A percentile compares a stretch with the other conserved stretches of the same genome.
Evolutionary conservation across 2,888 invertebrate genomes (phyloP).

Genomic region (Entomobrya multifasciata): DNA sequence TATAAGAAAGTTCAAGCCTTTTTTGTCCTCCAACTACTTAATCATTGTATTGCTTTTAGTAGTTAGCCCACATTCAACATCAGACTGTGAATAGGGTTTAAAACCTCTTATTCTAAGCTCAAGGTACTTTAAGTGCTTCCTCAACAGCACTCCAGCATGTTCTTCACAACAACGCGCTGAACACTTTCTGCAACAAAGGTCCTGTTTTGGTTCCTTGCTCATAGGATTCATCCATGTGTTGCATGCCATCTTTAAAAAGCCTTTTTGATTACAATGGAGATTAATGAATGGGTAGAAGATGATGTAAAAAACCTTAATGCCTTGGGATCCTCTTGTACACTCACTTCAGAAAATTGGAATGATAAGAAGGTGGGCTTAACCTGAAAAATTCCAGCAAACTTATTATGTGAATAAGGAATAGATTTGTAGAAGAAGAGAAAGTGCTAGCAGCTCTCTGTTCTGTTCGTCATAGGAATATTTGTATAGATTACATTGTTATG

Average conservation of each 20-base stretch:
- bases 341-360: conserved; percentile 55
- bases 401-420: too few relatives aligned
- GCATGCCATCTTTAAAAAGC: conserved; percentile 48
- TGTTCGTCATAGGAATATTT: too few relatives aligned
- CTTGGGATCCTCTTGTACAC: not conserved
- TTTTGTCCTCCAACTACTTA: conserved; percentile 4
- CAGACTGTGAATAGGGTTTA: conserved; percentile 22
- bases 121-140: not conserved
- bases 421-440: too few relatives aligned
- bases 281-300: conserved; percentile 58
- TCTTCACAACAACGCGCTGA: conserved; percentile 4
- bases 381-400: too few relatives aligned
- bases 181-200: not conserved
- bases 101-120: conserved; percentile 11
- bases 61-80: not conserved
- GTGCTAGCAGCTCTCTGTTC: too few relatives aligned
- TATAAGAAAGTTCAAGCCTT: not conserved
- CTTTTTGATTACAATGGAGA: conserved; percentile 60
- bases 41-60: too few relatives aligned
- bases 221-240: conserved; percentile 16
- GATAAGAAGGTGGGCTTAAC: not conserved
- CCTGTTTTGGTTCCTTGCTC: not conserved
- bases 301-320: conserved; percentile 54
- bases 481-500: too few relatives aligned
- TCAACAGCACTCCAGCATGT: conserved; percentile 3